Conservation (phyloP, 2,113 vertebrate species). For the Perca schrenkii region DNA sequence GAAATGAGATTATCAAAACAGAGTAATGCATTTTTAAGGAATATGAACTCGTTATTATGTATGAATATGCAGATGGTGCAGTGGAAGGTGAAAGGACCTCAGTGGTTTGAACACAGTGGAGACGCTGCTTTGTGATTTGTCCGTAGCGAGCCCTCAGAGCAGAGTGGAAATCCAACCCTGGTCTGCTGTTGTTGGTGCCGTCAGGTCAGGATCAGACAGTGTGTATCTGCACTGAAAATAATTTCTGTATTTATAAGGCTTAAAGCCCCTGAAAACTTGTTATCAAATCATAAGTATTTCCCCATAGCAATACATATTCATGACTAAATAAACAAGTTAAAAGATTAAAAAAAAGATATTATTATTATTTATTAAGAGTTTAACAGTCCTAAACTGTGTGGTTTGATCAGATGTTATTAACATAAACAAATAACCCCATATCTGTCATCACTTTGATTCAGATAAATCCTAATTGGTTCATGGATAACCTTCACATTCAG, state of each 20-base stretch:
- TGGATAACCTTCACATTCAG: no score
- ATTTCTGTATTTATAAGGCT: no score
- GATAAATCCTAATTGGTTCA: no score
- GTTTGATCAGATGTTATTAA: no score
- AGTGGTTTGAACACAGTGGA: slow-evolving; percentile 31
- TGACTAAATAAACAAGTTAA: no score
- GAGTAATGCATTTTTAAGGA: slow-evolving; percentile 45
- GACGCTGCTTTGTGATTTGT: not conserved
- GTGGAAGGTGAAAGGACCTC: slow-evolving; percentile 40
- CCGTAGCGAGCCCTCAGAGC: not conserved
- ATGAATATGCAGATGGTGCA: slow-evolving; percentile 52
- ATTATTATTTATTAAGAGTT: no score
- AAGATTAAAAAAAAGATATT: no score
- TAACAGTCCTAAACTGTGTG: no score
- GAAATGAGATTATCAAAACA: slow-evolving; percentile 43
- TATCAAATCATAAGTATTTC: no score
- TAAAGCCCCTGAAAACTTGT: not conserved
- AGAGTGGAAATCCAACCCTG: not conserved
- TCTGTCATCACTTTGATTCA: no score
- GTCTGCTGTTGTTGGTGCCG: not conserved
- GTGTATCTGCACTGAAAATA: not conserved
- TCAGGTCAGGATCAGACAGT: not conserved
- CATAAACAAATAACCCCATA: no score
- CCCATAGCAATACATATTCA: no score
- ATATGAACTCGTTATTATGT: slow-evolving; percentile 27